Base-by-base conservation (phyloP, 1,140 invertebrate species). In the Antheraea mylitta region DNA sequence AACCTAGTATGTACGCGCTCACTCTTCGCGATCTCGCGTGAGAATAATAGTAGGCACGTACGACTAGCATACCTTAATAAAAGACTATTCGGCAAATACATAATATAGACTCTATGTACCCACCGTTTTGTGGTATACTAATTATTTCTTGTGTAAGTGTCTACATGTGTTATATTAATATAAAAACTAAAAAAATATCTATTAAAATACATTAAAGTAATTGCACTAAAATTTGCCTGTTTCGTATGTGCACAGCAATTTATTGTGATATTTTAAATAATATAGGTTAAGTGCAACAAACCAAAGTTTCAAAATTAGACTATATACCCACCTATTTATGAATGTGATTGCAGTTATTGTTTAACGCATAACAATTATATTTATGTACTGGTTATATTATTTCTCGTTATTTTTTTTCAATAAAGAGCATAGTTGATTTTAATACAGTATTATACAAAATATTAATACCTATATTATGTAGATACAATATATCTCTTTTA, bases 191-290 rank as follows among this genome's bases (percentile, higher is more conserved):
- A 67, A 38, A 79, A 79, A 78, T 86, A 82, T 83, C 84, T 80
- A 87, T 85, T 85, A 89, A 87, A 83, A 82, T 91, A 92, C 80
- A 87, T 85, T 85, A 89, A 87, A 83, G 82, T 91, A 92, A 88
- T 86, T 92, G 90, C 90, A 92, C 90, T 86, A 90, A 92, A 86
- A 90, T 92, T 92, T 91, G 89, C 87, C 90, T 89, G 89, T 92
- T 91, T 89, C 87, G 86, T 92, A 92, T 91, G 83, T 91, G 90
- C 90, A 92, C 90, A 83, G 86, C 86, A 91, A 92, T 92, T 92
- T 91, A 92, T 89, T 91, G 90, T 92, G 89, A 92, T 92, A 92
- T 92, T 92, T 91, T 92, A 88, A 91, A 92, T 88, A 89, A 80
- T 88, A 58, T 90, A 91, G 90, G 77, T 79, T 92, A 92, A 90